Conservation (phyloP, 2,888 invertebrate species). For the Aphidius colemani region DNA sequence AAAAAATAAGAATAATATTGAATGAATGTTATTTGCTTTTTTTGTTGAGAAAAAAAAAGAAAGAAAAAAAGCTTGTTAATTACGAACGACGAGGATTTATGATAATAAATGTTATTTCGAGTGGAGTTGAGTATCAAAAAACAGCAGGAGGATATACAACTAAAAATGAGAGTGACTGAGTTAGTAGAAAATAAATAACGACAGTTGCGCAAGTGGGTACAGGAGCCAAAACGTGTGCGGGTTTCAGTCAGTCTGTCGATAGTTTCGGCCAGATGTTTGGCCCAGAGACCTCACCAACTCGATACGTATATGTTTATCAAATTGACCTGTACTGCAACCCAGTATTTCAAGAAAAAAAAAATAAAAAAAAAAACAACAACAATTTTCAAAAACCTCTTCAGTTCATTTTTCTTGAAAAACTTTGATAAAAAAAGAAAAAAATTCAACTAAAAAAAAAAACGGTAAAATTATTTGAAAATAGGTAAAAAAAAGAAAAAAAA, state of each 20-base stretch:
- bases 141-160: background rate
- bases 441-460: background rate
- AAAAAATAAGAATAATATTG: too few species aligned
- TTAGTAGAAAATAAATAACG: constrained; percentile 27
- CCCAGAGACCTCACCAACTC: background rate
- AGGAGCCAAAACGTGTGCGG: constrained; percentile 34
- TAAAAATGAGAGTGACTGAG: background rate
- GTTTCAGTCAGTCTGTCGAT: constrained; percentile 43
- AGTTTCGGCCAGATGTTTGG: constrained; percentile 44
- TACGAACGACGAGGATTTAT: background rate
- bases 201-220: constrained; percentile 50
- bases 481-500: constrained; percentile 5
- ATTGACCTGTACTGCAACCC: background rate
- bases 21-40: background rate
- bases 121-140: background rate
- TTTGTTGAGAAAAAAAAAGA: background rate
- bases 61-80: constrained; percentile 1
- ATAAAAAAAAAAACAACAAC: background rate
- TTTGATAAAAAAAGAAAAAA: background rate
- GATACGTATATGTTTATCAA: background rate
- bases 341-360: background rate
- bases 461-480: background rate
- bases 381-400: background rate
- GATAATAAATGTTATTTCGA: background rate
- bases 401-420: background rate